Evolutionary conservation across 1,140 invertebrate species (phyloP).

Genomic region (Pseudoatta argentina): DNA sequence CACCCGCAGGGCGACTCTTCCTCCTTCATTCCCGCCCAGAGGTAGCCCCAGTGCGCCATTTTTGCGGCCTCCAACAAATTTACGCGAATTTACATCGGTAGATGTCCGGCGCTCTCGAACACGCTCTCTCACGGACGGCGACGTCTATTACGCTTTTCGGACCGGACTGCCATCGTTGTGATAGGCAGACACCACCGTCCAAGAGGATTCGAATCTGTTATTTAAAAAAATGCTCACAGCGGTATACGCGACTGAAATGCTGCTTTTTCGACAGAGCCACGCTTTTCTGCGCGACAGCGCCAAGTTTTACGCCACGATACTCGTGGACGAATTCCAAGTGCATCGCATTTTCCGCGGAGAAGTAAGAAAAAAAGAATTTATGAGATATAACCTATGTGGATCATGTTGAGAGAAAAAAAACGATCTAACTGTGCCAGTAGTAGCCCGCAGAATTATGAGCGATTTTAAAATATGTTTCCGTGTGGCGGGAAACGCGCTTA

Average conservation of each 20-base stretch:
- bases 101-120: conserved; percentile 64
- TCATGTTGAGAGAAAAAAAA: conserved; percentile 8
- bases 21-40: conserved; percentile 29
- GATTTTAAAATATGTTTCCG: conserved; percentile 30
- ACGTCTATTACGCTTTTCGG: conserved; percentile 65
- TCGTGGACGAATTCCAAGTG: conserved; percentile 32
- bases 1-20: conserved; percentile 67
- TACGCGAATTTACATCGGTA: conserved; percentile 78
- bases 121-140: conserved; percentile 54
- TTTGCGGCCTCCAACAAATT: conserved; percentile 77
- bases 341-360: background rate
- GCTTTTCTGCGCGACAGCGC: background rate
- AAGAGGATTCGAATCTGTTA: conserved; percentile 47
- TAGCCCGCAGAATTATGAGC: conserved; percentile 23
- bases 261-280: background rate
- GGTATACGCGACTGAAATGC: background rate
- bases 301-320: conserved; percentile 23
- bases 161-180: conserved; percentile 1
- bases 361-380: conserved; percentile 36
- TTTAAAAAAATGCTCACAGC: background rate
- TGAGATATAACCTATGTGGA: conserved; percentile 13
- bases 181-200: conserved; percentile 27
- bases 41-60: conserved; percentile 63
- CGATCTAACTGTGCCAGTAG: background rate
- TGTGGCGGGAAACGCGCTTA: background rate